These are phyloP conservation scores for Azorinus chamasolen DNA, from an alignment of 2,888 invertebrate species.

Conservation along the genomic window DNA sequence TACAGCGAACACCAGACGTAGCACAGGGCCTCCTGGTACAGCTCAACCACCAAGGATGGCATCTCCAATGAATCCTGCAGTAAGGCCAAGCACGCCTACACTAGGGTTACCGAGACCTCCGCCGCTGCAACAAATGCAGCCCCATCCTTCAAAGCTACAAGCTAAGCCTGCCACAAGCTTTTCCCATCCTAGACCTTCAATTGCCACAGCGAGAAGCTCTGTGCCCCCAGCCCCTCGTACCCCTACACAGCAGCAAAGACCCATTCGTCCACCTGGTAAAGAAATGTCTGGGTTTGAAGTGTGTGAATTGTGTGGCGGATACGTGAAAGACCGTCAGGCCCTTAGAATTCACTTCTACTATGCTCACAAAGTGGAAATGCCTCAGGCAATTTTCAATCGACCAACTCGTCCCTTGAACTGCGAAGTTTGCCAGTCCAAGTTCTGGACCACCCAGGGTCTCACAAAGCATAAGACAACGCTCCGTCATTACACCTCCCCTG, in stretches of 20 bases:
- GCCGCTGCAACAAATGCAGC: not conserved
- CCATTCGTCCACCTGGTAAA: conserved; percentile 37
- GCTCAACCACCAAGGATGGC: no score
- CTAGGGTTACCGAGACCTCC: conserved; percentile 1
- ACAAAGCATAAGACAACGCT: conserved; percentile 95
- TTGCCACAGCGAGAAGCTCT: not conserved
- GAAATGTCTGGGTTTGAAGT: conserved; percentile 78
- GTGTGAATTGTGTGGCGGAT: conserved; percentile 98
- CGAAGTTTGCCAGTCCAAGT: conserved; percentile 98
- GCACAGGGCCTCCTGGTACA: not conserved
- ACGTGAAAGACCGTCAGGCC: conserved; percentile 97
- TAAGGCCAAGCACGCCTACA: not conserved
- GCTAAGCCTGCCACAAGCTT: not conserved
- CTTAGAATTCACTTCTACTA: conserved; percentile 98
- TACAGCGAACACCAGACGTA: conserved; percentile 1
- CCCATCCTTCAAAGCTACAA: not conserved
- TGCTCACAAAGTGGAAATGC: conserved; percentile 92
- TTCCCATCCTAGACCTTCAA: conserved; percentile 4
- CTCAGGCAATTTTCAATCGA: conserved; percentile 78
- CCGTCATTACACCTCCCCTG: conserved; percentile 59
- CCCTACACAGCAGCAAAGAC: conserved; percentile 24
- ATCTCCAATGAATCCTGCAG: not conserved
- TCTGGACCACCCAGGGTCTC: conserved; percentile 98
- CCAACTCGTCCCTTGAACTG: conserved; percentile 95
- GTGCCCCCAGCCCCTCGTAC: conserved; percentile 1